A percentile compares a stretch with the other conserved stretches of the same genome.
These are phyloP conservation scores for Microcaecilia unicolor DNA, from an alignment of 2,797 vertebrate species.

Conservation along the genomic window DNA sequence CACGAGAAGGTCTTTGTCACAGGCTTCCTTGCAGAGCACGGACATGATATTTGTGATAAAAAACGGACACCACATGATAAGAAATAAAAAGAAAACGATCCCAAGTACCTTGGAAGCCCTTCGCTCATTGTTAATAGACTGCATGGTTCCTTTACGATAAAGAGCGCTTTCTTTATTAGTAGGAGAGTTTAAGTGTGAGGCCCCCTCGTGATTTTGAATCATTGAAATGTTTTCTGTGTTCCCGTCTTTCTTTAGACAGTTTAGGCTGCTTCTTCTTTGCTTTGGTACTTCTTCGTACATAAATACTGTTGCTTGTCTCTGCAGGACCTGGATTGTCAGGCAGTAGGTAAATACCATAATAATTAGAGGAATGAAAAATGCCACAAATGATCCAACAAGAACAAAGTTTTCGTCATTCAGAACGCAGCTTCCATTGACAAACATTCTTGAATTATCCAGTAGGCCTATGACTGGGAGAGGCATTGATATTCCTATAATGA, in stretches of 20 bases:
- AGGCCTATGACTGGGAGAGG: slow-evolving; percentile 93
- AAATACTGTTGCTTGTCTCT: slow-evolving; percentile 86
- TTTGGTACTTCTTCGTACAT: slow-evolving; percentile 60
- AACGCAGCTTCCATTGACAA: slow-evolving; percentile 80
- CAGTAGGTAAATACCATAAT: slow-evolving; percentile 97
- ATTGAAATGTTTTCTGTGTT: slow-evolving; percentile 66
- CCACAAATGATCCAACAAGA: slow-evolving; percentile 91
- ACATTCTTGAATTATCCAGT: slow-evolving; percentile 82
- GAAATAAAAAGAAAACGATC: slow-evolving; percentile 96
- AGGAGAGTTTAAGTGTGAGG: slow-evolving; percentile 76
- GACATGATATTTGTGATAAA: slow-evolving; percentile 94
- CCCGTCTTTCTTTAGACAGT: slow-evolving; percentile 62
- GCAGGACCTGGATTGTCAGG: slow-evolving; percentile 86
- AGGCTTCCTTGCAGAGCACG: slow-evolving; percentile 78
- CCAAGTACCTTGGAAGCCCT: slow-evolving; percentile 94
- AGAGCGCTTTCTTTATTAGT: slow-evolving; percentile 56
- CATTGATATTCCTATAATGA: slow-evolving; percentile 75
- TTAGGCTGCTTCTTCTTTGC: slow-evolving; percentile 68
- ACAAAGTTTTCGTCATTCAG: slow-evolving; percentile 90
- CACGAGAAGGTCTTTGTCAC: slow-evolving; percentile 70
- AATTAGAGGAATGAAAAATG: slow-evolving; percentile 94
- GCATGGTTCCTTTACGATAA: slow-evolving; percentile 88
- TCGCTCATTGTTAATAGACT: slow-evolving; percentile 93
- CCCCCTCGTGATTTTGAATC: slow-evolving; percentile 66
- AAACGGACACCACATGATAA: slow-evolving; percentile 97